phyloP scores from a whole-genome alignment of 2,797 vertebrate genomes.

The Sebastes elongatus region DNA sequence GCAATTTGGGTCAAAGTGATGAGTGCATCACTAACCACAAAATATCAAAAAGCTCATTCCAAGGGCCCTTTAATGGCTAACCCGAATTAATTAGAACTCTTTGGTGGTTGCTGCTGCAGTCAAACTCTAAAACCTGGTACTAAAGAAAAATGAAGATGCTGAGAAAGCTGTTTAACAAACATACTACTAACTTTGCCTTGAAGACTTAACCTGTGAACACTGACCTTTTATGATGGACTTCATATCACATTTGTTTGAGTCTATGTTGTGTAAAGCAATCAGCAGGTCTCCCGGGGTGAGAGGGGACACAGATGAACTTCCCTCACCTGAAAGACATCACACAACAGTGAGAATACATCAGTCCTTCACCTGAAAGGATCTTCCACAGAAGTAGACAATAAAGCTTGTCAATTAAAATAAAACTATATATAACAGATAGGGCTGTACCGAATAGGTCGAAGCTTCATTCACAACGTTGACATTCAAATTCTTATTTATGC shows the following conservation, averaged over 20 bases:
- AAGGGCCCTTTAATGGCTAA: background rate
- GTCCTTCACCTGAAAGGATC: background rate
- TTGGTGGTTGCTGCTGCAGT: background rate
- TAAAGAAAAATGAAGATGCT: background rate
- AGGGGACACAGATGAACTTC: constrained; percentile 90
- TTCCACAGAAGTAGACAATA: background rate
- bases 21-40: background rate
- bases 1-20: background rate
- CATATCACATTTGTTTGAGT: constrained; percentile 96
- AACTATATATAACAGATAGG: fast-evolving
- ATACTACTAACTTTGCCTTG: background rate
- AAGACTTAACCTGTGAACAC: background rate
- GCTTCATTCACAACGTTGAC: no score
- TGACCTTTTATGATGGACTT: constrained; percentile 97
- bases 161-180: background rate
- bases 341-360: background rate
- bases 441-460: no score
- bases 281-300: constrained; percentile 93
- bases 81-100: background rate
- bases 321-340: constrained; percentile 85
- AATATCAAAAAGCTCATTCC: background rate
- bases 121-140: background rate
- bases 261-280: constrained; percentile 93
- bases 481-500: no score
- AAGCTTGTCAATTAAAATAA: background rate